Conservation (phyloP, 1,140 invertebrate species). For the Caenorhabditis tropicalis region DNA sequence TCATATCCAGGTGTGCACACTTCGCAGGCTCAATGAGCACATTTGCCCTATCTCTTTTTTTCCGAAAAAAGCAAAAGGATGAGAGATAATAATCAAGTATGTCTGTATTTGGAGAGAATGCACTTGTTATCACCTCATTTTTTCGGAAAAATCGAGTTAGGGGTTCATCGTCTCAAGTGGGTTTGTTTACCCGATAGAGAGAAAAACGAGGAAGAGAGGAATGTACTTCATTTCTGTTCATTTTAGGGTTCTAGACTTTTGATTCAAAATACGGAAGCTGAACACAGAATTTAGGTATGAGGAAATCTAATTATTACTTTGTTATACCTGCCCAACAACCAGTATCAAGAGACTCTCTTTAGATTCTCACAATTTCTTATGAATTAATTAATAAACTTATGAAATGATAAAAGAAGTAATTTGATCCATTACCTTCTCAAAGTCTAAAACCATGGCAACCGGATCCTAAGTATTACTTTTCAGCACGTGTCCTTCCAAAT, state of each 20-base stretch:
- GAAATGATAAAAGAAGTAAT: too few species aligned
- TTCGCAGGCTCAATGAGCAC: constrained; percentile 12
- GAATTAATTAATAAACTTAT: too few species aligned
- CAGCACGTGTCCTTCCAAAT: too few species aligned
- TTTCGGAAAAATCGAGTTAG: neutral
- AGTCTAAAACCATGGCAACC: too few species aligned
- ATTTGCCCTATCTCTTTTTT: neutral
- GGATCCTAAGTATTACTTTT: too few species aligned
- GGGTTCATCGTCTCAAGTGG: constrained; percentile 18
- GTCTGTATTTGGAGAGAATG: constrained; percentile 6
- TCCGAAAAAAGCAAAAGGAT: neutral
- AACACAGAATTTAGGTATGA: too few species aligned
- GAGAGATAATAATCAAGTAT: neutral
- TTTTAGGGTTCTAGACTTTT: neutral
- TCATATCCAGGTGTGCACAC: neutral
- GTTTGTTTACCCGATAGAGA: constrained; percentile 21
- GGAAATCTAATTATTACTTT: too few species aligned
- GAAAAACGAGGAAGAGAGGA: neutral
- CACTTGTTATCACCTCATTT: constrained; percentile 38
- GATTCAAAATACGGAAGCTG: too few species aligned
- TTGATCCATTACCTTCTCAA: too few species aligned
- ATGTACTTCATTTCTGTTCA: constrained; percentile 30
- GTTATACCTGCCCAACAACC: too few species aligned
- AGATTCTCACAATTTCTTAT: too few species aligned
- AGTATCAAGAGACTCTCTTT: too few species aligned